phyloP scores from a whole-genome alignment of 2,797 vertebrate species.

The Taenioides sp. region DNA sequence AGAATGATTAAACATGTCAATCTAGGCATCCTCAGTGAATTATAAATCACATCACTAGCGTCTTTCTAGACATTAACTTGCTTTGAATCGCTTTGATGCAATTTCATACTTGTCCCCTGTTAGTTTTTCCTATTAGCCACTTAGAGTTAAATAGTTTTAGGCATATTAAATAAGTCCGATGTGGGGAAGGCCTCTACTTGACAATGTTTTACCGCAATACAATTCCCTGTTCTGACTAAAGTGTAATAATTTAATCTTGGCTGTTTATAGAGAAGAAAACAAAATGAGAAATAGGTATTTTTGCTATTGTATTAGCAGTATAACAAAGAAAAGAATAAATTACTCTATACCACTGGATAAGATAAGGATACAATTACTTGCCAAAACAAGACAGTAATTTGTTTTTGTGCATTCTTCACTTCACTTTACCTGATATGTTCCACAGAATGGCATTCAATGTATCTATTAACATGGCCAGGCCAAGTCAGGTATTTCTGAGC shows the following conservation, averaged over 20 bases:
- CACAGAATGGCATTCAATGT: neutral
- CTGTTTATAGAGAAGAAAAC: constrained; percentile 12
- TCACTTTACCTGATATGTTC: neutral
- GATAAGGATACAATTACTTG: neutral
- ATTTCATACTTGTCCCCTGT: neutral
- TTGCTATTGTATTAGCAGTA: neutral
- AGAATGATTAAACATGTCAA: constrained; percentile 36
- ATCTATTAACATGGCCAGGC: neutral
- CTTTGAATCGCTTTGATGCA: constrained; percentile 12
- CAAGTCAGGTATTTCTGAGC: neutral
- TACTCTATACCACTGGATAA: neutral
- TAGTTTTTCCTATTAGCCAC: constrained; percentile 7
- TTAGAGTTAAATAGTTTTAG: constrained; percentile 15
- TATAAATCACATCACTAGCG: constrained; percentile 20
- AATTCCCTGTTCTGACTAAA: constrained; percentile 8
- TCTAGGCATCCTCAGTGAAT: constrained; percentile 6
- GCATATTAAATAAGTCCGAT: neutral
- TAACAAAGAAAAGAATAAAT: neutral
- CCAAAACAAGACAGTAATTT: neutral
- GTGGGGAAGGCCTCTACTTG: neutral
- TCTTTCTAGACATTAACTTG: constrained; percentile 19
- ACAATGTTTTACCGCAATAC: constrained; percentile 8
- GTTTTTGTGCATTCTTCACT: neutral
- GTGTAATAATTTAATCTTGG: constrained; percentile 21
- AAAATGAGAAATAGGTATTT: neutral